A percentile compares a stretch with the other conserved stretches of the same genome.
These are phyloP conservation scores for Etheostoma perlongum DNA, from an alignment of 2,797 vertebrate species.

Conservation along the genomic window DNA sequence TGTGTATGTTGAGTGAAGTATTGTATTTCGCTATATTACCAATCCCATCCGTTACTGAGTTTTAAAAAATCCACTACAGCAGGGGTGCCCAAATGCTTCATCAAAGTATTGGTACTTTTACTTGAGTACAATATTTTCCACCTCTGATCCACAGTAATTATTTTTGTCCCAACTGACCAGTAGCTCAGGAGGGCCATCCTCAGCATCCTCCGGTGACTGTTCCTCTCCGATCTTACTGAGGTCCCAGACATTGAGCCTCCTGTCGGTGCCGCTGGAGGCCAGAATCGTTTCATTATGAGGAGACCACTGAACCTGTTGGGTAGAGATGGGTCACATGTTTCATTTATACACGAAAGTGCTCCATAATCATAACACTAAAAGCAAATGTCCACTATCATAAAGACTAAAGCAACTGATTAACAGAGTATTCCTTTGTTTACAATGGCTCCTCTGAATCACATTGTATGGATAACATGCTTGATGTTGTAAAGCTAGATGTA, in stretches of 20 bases:
- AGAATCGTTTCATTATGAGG: slow-evolving; percentile 98
- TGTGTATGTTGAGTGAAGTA: too few relatives aligned
- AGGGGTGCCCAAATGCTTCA: too few relatives aligned
- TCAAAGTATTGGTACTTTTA: too few relatives aligned
- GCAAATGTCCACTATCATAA: neutral
- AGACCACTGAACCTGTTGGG: slow-evolving; percentile 96
- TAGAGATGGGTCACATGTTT: neutral
- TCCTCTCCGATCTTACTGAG: slow-evolving; percentile 99
- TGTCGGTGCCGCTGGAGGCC: slow-evolving; percentile 97
- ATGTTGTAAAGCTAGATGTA: neutral
- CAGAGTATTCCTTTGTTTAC: neutral
- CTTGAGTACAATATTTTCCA: too few relatives aligned
- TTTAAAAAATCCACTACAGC: too few relatives aligned
- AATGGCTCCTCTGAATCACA: neutral
- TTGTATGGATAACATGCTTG: neutral
- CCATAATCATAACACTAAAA: neutral
- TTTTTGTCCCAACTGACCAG: slow-evolving; percentile 85
- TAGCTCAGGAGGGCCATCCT: slow-evolving; percentile 96
- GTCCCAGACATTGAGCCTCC: slow-evolving; percentile 97
- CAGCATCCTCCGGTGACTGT: slow-evolving; percentile 96
- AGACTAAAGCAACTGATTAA: neutral
- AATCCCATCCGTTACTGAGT: too few relatives aligned
- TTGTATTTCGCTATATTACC: too few relatives aligned
- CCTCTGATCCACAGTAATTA: too few relatives aligned
- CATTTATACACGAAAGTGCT: neutral